Conservation (phyloP, 2,797 vertebrate genomes). For the Luscinia luscinia region DNA sequence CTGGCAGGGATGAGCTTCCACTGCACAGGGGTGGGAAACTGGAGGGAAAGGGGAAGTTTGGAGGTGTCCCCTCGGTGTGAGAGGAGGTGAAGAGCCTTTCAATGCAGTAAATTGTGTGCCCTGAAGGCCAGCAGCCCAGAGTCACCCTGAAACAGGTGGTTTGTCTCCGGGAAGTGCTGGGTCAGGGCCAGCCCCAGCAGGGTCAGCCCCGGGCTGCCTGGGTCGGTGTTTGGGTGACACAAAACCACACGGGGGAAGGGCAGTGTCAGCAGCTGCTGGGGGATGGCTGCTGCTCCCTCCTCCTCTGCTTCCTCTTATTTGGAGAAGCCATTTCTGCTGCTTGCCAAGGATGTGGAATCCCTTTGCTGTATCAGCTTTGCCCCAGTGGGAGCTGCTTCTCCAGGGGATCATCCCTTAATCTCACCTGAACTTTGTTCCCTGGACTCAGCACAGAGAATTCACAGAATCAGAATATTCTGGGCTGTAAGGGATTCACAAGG, state of each 20-base stretch:
- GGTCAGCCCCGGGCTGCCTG: background rate
- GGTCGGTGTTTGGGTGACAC: background rate
- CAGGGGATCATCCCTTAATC: background rate
- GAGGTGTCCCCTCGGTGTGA: rapidly evolving
- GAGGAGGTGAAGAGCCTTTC: background rate
- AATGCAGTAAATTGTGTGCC: rapidly evolving
- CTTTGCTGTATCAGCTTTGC: background rate
- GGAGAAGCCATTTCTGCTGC: background rate
- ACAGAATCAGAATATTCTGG: background rate
- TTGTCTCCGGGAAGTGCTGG: rapidly evolving
- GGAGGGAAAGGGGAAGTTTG: background rate
- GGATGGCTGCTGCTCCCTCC: background rate
- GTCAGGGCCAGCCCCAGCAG: rapidly evolving
- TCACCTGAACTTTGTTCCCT: background rate
- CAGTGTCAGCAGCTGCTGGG: background rate
- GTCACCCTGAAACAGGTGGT: background rate
- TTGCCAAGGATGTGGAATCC: background rate
- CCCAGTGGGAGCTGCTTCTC: background rate
- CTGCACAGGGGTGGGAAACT: background rate
- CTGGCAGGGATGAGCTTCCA: background rate
- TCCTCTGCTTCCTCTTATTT: background rate
- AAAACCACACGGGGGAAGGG: background rate
- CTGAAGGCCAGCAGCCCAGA: rapidly evolving
- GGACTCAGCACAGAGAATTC: background rate
- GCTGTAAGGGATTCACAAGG: background rate